A percentile compares a stretch with the other conserved stretches of the same genome.
Evolutionary conservation across 2,888 invertebrate species (phyloP).

Genomic region (Cecidostiba fungosa): DNA sequence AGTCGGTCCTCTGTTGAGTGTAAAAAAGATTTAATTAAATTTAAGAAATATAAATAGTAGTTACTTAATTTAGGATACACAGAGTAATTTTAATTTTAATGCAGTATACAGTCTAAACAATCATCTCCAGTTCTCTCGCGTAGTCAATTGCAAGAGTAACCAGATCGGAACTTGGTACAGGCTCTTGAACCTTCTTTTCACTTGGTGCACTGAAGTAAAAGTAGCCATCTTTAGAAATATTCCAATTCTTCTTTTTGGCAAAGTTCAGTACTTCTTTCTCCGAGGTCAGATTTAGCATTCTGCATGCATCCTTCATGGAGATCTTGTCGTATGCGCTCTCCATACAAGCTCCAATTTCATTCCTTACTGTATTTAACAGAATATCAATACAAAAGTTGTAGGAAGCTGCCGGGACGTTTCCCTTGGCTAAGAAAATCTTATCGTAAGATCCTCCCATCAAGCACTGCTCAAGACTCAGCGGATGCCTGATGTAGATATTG

Average conservation of each 20-base stretch:
- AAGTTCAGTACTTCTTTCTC: constrained; percentile 90
- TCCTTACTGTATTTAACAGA: constrained; percentile 95
- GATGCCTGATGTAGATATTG: constrained; percentile 96
- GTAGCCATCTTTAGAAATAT: constrained; percentile 88
- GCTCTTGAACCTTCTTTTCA: constrained; percentile 88
- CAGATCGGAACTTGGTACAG: constrained; percentile 92
- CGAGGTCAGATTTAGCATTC: constrained; percentile 92
- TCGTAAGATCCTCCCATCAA: constrained; percentile 99
- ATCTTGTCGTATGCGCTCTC: constrained; percentile 97
- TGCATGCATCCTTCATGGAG: constrained; percentile 91
- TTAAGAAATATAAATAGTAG: constrained; percentile 5
- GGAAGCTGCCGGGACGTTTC: constrained; percentile 96
- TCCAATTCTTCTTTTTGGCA: constrained; percentile 93
- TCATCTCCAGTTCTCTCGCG: constrained; percentile 99
- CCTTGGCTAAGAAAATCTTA: constrained; percentile 90
- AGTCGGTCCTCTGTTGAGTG: background rate
- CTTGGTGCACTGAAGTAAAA: constrained; percentile 90
- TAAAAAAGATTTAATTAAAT: background rate
- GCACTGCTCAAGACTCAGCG: constrained; percentile 97
- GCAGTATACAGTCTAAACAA: constrained; percentile 86
- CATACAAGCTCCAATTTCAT: constrained; percentile 97
- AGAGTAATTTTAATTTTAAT: background rate
- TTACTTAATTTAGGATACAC: background rate
- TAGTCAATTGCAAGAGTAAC: constrained; percentile 97
- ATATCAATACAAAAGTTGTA: constrained; percentile 99